These are phyloP conservation scores for Oostethus manadensis DNA, from an alignment of 2,113 vertebrate genomes.

Conservation along the genomic window DNA sequence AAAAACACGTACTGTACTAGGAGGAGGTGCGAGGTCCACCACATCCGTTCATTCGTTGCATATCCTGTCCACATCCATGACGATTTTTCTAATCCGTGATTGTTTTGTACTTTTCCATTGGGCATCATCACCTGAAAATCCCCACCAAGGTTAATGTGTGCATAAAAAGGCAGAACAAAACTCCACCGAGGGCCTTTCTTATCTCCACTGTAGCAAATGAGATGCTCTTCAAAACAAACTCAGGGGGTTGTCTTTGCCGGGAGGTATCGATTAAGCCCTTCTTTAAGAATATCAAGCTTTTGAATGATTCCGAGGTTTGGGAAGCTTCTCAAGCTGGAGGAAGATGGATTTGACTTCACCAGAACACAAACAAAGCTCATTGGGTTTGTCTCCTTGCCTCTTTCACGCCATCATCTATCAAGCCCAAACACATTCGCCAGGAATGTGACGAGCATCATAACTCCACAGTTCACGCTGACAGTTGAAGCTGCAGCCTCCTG, in stretches of 20 bases:
- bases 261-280: slow-evolving; percentile 20
- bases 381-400: slow-evolving; percentile 11
- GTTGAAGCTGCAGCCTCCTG: slow-evolving; percentile 31
- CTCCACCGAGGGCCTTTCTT: slow-evolving; percentile 7
- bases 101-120: background rate
- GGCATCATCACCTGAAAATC: slow-evolving; percentile 1
- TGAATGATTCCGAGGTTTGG: slow-evolving; percentile 34
- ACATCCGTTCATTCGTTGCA: background rate
- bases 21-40: too few relatives aligned
- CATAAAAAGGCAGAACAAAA: background rate
- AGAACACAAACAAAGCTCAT: slow-evolving; percentile 10
- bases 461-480: slow-evolving; percentile 16
- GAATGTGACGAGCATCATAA: slow-evolving; percentile 28
- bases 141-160: background rate
- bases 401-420: slow-evolving; percentile 14
- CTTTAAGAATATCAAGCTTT: slow-evolving; percentile 20
- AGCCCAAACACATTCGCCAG: slow-evolving; percentile 13
- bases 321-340: slow-evolving; percentile 27
- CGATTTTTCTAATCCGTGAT: slow-evolving; percentile 5
- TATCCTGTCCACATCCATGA: background rate
- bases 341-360: slow-evolving; percentile 20
- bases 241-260: slow-evolving; percentile 24
- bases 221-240: slow-evolving; percentile 45
- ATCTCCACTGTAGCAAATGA: slow-evolving; percentile 27
- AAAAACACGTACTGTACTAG: too few relatives aligned